phyloP scores from a whole-genome alignment of 2,113 vertebrate genomes.

The Python bivittatus region DNA sequence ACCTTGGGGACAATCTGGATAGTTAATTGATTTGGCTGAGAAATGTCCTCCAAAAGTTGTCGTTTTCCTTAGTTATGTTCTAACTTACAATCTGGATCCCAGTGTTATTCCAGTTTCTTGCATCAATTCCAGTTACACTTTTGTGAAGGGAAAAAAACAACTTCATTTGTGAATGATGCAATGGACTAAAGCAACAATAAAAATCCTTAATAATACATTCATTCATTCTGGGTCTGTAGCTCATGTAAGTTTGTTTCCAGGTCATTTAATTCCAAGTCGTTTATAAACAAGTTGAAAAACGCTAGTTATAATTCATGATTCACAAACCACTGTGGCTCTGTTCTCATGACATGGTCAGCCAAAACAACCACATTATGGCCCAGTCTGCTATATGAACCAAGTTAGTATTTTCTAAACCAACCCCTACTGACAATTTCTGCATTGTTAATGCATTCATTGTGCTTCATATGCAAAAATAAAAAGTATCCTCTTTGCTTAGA shows the following conservation, averaged over 20 bases:
- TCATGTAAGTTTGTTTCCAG: neutral
- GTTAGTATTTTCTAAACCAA: neutral
- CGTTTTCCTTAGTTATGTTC: too few relatives aligned
- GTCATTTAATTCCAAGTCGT: neutral
- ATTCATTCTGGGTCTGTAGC: neutral
- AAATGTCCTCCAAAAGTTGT: neutral
- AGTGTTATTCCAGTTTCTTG: constrained; percentile 42
- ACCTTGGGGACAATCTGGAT: neutral
- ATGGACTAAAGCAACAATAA: constrained; percentile 25
- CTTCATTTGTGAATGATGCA: constrained; percentile 17
- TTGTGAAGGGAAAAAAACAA: neutral
- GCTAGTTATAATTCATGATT: neutral
- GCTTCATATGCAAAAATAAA: neutral
- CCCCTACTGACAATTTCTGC: neutral
- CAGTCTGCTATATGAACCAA: neutral
- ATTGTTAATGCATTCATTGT: neutral
- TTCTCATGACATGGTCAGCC: neutral
- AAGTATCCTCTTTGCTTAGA: neutral
- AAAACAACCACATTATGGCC: neutral
- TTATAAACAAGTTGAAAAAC: neutral
- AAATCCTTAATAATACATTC: neutral
- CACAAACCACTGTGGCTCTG: neutral
- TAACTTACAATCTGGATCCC: neutral
- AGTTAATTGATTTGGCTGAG: neutral
- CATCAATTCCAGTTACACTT: constrained; percentile 15